phyloP scores from a whole-genome alignment of 2,888 invertebrate genomes.

The Oeneis ivallda region DNA sequence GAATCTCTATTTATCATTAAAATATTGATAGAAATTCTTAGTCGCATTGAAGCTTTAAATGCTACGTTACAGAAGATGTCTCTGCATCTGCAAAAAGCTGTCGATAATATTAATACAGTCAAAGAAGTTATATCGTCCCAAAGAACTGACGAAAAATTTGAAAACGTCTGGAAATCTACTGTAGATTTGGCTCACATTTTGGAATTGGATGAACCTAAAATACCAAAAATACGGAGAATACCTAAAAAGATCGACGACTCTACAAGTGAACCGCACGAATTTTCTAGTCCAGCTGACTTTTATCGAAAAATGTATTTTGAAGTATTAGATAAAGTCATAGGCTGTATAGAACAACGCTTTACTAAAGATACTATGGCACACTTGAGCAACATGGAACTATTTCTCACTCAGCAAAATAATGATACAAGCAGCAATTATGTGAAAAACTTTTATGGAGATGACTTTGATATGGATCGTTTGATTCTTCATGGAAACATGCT shows the following conservation, averaged over 20 bases:
- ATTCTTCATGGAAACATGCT: not conserved
- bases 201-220: conserved; percentile 1
- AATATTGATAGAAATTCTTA: too few species aligned
- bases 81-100: too few species aligned
- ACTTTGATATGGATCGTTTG: not conserved
- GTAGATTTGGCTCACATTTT: not conserved
- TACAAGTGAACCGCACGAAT: not conserved
- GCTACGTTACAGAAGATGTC: too few species aligned
- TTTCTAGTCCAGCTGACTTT: not conserved
- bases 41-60: too few species aligned
- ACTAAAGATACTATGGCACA: conserved; percentile 1
- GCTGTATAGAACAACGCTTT: not conserved
- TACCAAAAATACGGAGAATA: not conserved
- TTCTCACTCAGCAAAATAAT: not conserved
- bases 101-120: not conserved
- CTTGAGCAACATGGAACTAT: not conserved
- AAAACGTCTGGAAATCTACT: not conserved
- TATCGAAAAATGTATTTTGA: conserved; percentile 1
- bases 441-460: not conserved
- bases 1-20: too few species aligned
- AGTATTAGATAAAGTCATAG: not conserved
- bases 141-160: conserved; percentile 1
- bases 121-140: not conserved
- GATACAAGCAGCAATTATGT: not conserved
- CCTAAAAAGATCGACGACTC: not conserved